phyloP scores from a whole-genome alignment of 2,888 invertebrate genomes.

The Protophormia terraenovae region DNA sequence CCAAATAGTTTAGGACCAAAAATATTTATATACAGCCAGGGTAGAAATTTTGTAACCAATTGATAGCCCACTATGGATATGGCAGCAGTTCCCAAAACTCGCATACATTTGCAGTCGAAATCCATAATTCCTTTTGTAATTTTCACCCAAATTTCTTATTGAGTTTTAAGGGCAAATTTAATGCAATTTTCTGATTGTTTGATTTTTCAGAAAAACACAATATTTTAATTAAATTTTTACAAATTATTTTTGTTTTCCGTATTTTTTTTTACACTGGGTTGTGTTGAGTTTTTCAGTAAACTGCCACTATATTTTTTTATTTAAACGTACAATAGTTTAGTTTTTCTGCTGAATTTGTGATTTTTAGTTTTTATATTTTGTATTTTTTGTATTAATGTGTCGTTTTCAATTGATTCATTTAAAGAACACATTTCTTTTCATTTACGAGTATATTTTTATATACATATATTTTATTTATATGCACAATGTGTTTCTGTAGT shows the following conservation, averaged over 20 bases:
- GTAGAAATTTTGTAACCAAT: constrained; percentile 78
- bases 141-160: background rate
- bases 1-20: constrained; percentile 84
- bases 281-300: constrained; percentile 30
- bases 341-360: constrained; percentile 43
- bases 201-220: background rate
- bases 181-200: background rate
- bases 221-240: background rate
- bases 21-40: constrained; percentile 81
- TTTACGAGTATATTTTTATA: constrained; percentile 30
- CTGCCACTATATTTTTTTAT: constrained; percentile 40
- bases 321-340: constrained; percentile 16
- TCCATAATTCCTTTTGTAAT: constrained; percentile 67
- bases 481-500: background rate
- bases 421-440: constrained; percentile 59
- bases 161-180: background rate
- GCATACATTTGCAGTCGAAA: constrained; percentile 70
- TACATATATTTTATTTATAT: background rate
- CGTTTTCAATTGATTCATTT: constrained; percentile 52
- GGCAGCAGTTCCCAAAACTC: constrained; percentile 73
- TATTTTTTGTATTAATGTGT: background rate
- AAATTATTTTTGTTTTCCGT: constrained; percentile 25
- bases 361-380: constrained; percentile 17
- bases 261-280: constrained; percentile 25
- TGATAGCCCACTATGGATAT: constrained; percentile 77